A percentile compares a stretch with the other conserved stretches of the same genome.
Evolutionary conservation across 2,797 vertebrate species (phyloP).

Genomic region (Darevskia nairensis): DNA sequence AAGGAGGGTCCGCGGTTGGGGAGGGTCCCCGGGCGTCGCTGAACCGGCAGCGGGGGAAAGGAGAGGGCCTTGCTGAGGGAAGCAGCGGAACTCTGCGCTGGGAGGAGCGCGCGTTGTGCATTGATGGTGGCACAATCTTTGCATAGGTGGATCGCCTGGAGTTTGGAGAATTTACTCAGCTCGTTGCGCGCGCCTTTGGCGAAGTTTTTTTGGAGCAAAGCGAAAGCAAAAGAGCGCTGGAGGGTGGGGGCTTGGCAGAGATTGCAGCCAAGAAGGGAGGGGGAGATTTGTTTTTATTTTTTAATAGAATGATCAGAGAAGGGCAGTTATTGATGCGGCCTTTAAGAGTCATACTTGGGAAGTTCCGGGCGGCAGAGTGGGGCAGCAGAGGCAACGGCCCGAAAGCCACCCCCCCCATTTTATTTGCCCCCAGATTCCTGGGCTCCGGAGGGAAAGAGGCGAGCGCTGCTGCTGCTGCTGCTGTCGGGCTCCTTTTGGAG

Average conservation of each 20-base stretch:
- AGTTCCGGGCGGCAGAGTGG: background rate
- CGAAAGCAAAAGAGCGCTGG: background rate
- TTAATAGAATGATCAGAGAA: too few relatives aligned
- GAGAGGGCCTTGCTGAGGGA: background rate
- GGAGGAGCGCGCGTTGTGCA: background rate
- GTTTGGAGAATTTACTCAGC: background rate
- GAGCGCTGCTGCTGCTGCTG: background rate
- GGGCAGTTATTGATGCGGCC: too few relatives aligned
- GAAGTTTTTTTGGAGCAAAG: background rate
- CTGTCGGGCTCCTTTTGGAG: background rate
- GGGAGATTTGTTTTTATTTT: too few relatives aligned
- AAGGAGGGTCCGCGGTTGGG: slow-evolving; percentile 20
- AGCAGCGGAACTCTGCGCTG: background rate
- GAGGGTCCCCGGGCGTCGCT: background rate
- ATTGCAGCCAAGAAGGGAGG: too few relatives aligned
- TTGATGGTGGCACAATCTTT: background rate
- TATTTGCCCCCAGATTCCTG: background rate
- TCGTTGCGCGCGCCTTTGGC: background rate
- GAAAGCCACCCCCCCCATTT: too few relatives aligned
- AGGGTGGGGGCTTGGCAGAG: background rate
- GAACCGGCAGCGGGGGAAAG: background rate
- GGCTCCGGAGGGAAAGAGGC: background rate
- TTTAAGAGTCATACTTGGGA: too few relatives aligned
- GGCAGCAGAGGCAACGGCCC: background rate
- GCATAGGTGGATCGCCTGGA: background rate